phyloP scores from a whole-genome alignment of 2,888 invertebrate genomes.

The Drosophila affinis region DNA sequence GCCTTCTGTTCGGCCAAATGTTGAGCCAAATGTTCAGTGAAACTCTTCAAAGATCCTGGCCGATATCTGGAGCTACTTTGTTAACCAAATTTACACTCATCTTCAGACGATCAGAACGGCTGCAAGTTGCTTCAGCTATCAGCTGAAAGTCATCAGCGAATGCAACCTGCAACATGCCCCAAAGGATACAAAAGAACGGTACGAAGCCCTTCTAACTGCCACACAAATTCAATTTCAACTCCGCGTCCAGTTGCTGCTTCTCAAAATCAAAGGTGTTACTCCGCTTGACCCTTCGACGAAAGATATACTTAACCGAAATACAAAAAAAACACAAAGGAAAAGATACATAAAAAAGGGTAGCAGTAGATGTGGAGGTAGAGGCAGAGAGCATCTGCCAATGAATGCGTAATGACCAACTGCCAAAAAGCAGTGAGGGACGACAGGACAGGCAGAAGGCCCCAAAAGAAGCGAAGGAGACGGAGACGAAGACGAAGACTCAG shows the following conservation, averaged over 20 bases:
- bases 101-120: constrained; percentile 46
- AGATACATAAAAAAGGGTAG: constrained; percentile 15
- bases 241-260: constrained; percentile 28
- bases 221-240: constrained; percentile 66
- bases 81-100: constrained; percentile 43
- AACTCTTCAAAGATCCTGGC: constrained; percentile 18
- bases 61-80: constrained; percentile 35
- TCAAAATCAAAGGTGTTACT: constrained; percentile 80
- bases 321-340: constrained; percentile 28
- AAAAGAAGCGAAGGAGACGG: constrained; percentile 33
- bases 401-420: constrained; percentile 81
- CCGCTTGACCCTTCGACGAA: constrained; percentile 74
- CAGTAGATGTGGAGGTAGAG: not conserved
- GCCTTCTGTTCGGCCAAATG: constrained; percentile 5
- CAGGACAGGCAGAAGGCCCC: constrained; percentile 7
- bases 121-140: constrained; percentile 56
- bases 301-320: constrained; percentile 24
- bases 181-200: not conserved
- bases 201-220: constrained; percentile 43
- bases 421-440: constrained; percentile 68
- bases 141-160: constrained; percentile 30
- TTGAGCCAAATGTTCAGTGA: constrained; percentile 32
- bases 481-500: constrained; percentile 22
- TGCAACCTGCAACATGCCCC: constrained; percentile 43
- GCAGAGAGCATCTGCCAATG: constrained; percentile 79